Evolutionary conservation across 2,113 vertebrate genomes (phyloP).

Genomic region (Heteronetta atricapilla): DNA sequence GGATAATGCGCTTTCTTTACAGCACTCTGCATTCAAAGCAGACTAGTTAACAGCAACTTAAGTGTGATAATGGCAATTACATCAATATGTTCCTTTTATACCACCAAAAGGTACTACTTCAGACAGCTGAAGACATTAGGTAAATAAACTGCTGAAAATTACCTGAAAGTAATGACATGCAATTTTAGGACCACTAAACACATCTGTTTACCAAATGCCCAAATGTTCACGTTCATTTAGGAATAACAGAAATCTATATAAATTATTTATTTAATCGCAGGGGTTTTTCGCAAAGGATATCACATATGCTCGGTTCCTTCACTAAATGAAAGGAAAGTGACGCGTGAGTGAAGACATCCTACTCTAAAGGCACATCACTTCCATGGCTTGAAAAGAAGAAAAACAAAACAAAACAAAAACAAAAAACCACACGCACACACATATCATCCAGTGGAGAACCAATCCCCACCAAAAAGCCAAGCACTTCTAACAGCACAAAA

Average conservation of each 20-base stretch:
- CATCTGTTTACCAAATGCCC: conserved; percentile 40
- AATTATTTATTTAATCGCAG: conserved; percentile 32
- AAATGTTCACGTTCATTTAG: conserved; percentile 28
- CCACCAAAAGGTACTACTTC: conserved; percentile 60
- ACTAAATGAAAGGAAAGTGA: conserved; percentile 46
- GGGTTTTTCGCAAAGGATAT: background rate
- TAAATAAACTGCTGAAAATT: conserved; percentile 70
- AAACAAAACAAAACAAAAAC: background rate
- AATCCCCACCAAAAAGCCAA: background rate
- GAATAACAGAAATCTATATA: background rate
- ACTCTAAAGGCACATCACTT: conserved; percentile 17
- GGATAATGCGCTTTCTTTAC: conserved; percentile 65
- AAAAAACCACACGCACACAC: too few species aligned
- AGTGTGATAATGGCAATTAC: conserved; percentile 75
- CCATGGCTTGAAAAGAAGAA: background rate
- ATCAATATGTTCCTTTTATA: conserved; percentile 61
- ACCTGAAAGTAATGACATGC: conserved; percentile 43
- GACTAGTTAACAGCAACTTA: conserved; percentile 76
- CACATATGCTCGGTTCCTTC: conserved; percentile 17
- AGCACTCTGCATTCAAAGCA: conserved; percentile 67
- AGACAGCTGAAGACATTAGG: conserved; percentile 60
- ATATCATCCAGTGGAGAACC: background rate
- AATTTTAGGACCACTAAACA: conserved; percentile 57
- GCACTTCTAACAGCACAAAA: background rate
- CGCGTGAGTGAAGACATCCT: conserved; percentile 23